Evolutionary conservation across 2,113 vertebrate species (phyloP), one percentile per base, ranked within the genome.

Genomic region (Tychaedon coryphoeus): DNA sequence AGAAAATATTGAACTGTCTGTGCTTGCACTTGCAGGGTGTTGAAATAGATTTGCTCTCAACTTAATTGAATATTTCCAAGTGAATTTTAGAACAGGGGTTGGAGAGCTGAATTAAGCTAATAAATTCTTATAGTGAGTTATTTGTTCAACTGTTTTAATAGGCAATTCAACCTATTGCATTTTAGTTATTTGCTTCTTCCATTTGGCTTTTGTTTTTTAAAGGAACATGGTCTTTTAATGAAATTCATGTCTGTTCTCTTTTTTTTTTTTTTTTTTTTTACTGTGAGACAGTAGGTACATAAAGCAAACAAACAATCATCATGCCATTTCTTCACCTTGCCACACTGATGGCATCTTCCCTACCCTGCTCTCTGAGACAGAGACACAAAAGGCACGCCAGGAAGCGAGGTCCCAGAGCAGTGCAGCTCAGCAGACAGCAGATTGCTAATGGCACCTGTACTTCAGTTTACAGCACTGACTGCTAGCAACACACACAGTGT

Each of bases 401-500:
- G 91, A 82, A 83, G 82, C 1, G 28, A 86, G 67, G 71, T 50
- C 61, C 40, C 94, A 47, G 47, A 88, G 90, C 74, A 69, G 57
- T 4, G 31, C 67, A 58, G 87, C 85, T 62, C 67, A 65, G 77
- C 87, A 69, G 86, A 96, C 95, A 81, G 72, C 76, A 95, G 93
- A 95, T 93, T 97, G 80, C 73, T 96, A 91, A 91, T 79, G 76
- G 48, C 93, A 86, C 72, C 67, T 86, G 67, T 93, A 96, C 94
- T 95, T 90, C 60, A 93, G 51, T 64, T 84, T 88, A 66, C 75
- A 34, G 79, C 83, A 62, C 67, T 53, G 83, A 76, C 83, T 82
- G 64, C 83, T 91, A 95, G 70, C 78, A 86, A 61, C 89, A 94
- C 87, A 84, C 57, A 75, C 50, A 60, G 54, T 13, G 69, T 0